Base-by-base conservation (phyloP, 2,797 vertebrate genomes). In the Cephalopachus bancanus region DNA sequence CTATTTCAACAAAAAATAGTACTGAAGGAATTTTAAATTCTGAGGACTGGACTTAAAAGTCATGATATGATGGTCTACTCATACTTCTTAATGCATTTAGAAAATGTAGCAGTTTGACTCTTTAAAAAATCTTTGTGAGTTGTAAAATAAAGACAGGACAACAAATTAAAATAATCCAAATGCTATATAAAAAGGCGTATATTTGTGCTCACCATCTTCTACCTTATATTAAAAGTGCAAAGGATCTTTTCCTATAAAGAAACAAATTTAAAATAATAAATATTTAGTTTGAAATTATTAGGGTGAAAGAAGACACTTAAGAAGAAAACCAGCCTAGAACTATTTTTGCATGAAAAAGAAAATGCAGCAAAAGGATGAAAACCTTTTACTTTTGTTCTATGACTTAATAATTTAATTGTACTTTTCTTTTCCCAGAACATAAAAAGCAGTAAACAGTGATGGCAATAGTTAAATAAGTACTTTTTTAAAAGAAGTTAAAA, bases 311-410 rank as follows among this genome's bases (percentile, higher is more conserved):
- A 84, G 69, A 81, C 14, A 59, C 28, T 78, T 95, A 59, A 26
- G 6, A 76, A 55, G 57, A 89, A 96, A 97, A 92, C 44, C 78
- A 87, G 17, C 33, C 44, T 62, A 12, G 15, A 72, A 6, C 12
- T 49, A 55, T 86, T 80, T 96, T 97, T 83, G 11, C 24, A 49
- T 80, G 28, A 75, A 67, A 93, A 95, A 95, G n/a, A 72, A 93
- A 86, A 59, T 90, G 72, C 26, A 85, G 5, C 10, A 74, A 37
- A 84, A 78, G 15, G 30, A 93, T 87, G n/a, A 53, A 84, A 85
- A 51, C 7, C 5, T 71, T 89, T 80, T 90, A 76, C 64, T 95
- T 96, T 94, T 75, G 6, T 87, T 89, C 8, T 5, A 44, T 71
- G 22, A 78, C 28, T 90, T 89, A 80, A 96, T 37, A 93, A 67